phyloP scores from a whole-genome alignment of 2,113 vertebrate genomes.

The Rhabdornis inornatus region DNA sequence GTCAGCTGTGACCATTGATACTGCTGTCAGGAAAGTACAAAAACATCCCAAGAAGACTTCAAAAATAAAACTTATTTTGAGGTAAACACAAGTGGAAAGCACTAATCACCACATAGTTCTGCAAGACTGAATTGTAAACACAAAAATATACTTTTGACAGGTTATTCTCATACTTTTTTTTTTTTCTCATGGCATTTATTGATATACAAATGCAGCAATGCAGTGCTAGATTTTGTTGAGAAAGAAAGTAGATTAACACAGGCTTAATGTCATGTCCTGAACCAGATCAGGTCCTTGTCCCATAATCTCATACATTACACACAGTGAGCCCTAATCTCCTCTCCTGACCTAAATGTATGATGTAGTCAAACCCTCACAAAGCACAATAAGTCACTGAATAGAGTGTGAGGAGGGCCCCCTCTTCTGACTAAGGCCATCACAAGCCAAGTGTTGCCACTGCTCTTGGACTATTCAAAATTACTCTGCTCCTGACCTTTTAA shows the following conservation, averaged over 20 bases:
- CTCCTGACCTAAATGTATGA: background rate
- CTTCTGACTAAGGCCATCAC: background rate
- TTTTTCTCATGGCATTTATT: background rate
- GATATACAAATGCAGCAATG: background rate
- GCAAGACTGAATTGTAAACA: background rate
- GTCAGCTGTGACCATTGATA: background rate
- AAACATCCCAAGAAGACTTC: background rate
- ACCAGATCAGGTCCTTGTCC: background rate
- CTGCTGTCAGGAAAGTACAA: background rate
- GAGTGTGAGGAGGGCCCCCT: background rate
- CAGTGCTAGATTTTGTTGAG: background rate
- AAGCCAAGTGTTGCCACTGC: background rate
- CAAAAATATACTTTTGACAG: background rate
- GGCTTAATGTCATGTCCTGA: background rate
- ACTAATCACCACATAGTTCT: background rate
- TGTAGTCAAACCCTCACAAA: background rate
- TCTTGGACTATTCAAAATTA: background rate
- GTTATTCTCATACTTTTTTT: background rate
- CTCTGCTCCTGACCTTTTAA: background rate
- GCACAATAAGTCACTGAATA: background rate
- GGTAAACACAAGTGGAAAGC: background rate
- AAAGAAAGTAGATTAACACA: background rate
- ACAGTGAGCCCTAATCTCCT: background rate
- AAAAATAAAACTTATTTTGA: background rate
- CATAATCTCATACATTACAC: background rate